These are phyloP conservation scores for Arion vulgaris DNA, from an alignment of 1,140 invertebrate genomes.

Conservation along the genomic window DNA sequence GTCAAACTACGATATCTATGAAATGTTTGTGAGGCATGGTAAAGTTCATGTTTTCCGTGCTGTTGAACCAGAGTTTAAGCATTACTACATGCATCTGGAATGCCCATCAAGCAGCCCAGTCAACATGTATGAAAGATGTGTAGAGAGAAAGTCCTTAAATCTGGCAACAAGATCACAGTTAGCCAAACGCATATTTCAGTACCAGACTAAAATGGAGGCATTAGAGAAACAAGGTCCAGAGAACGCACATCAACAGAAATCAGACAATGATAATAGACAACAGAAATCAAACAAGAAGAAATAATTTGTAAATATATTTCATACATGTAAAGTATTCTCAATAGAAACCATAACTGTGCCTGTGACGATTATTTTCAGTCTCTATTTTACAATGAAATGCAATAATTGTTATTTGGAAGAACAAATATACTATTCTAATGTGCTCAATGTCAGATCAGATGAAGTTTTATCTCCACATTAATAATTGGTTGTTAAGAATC, in stretches of 20 bases:
- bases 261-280: not conserved
- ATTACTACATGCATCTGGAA: constrained; percentile 75
- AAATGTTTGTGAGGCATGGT: constrained; percentile 78
- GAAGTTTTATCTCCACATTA: too few species aligned
- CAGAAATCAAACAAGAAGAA: not conserved
- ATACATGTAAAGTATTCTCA: too few species aligned
- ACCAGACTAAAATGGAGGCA: constrained; percentile 48
- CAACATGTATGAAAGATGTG: constrained; percentile 61
- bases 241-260: not conserved
- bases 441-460: too few species aligned
- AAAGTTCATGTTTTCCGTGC: constrained; percentile 81
- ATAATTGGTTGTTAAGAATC: too few species aligned
- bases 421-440: too few species aligned
- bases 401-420: too few species aligned
- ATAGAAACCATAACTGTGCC: too few species aligned
- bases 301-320: too few species aligned
- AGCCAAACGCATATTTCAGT: constrained; percentile 69
- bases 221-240: not conserved
- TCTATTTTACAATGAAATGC: too few species aligned
- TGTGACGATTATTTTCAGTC: too few species aligned
- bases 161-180: constrained; percentile 70
- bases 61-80: constrained; percentile 80
- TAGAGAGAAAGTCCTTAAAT: constrained; percentile 59
- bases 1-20: constrained; percentile 73
- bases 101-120: constrained; percentile 54